Base-by-base conservation (phyloP, 1,140 invertebrate species). In the Leptopilina clavipes region DNA sequence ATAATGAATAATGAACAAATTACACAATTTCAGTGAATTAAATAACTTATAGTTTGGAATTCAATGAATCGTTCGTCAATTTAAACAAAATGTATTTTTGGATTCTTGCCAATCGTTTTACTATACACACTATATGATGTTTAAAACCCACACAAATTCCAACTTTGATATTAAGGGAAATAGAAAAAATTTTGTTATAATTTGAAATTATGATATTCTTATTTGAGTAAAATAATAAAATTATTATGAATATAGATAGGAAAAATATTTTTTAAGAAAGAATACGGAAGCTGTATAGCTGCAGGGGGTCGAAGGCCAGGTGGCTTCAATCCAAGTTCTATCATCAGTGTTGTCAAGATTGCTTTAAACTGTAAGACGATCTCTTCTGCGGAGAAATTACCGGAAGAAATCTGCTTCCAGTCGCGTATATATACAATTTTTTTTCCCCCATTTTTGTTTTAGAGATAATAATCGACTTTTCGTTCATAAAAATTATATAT, bases 311-410 rank as follows among this genome's bases (percentile, higher is more conserved):
- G 25, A 65, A 65, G 59, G 59, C 59, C 59, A 65, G 59, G 25
- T 65, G 59, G 59, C 22, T 65, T 31, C 59, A 65, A 65, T 65
- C 59, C 59, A 65, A 65, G 59, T 65, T 65, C 59, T 65, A 65
- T 65, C 59, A 65, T 65, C 59, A 65, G 3, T 65, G 59, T 31
- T 65, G 59, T 65, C 59, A 65, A 31, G 59, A 65, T 65, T 31
- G 12, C 59, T 65, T 65, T 65, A 65, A 65, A 65, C 59, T 65
- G 59, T 65, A 65, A 65, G 22, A 65, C 59, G 22, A 65, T 65
- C 59, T 31, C 22, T 37, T 25, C 14, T 7, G 17, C 5, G 25
- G 25, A 65, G 25, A 65, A 65, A 22, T 65, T 65, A 14, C 22
- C 22, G 9, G 22, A 1, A 65, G 56, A 18, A 59, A 59, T 59